Evolutionary conservation across 2,888 invertebrate genomes (phyloP), one percentile per base, ranked within the genome.

Genomic region (Spilosoma lubricipeda): DNA sequence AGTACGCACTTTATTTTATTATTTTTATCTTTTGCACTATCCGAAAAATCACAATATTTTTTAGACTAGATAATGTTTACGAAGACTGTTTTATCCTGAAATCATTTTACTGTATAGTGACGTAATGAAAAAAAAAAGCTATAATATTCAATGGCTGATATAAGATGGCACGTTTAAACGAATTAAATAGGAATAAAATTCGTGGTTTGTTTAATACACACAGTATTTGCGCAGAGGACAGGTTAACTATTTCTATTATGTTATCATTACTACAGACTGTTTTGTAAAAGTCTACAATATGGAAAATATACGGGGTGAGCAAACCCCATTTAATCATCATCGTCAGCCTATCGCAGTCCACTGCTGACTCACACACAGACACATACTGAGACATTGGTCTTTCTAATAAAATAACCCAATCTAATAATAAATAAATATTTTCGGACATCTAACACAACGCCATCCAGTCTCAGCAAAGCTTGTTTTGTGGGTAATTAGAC

Each of bases 41-140:
- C 30, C 20, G 76, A 74, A 72, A 70, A 80, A 78, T 78, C 74
- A 73, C 78, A 84, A 79, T 82, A 69, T 74, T 76, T 79, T 18
- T 67, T 71, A 77, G 89, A 89, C 87, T 90, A 89, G 88, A 87
- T 85, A 84, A 73, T 56, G 76, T 86, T 70, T 78, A 73, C 85
- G 89, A 89, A 89, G 86, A 87, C 86, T 75, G 73, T 77, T 73
- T 78, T 85, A 30, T 77, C 79, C 81, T 82, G 74, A 2, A 78
- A 79, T 30, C 30, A 59, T 59, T 30, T 1, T 30, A 64, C 36
- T 72, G 36, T 74, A 30, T 30, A 52, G 23, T 23, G n/a, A n/a
- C n/a, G 67, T 48, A 75, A 23, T 27, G 70, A 59, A 18, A 27
- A 36, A 4, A n/a, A 36, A 1, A 0, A 27, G 8, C 8, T 4